Base-by-base conservation (phyloP, 2,797 vertebrate species). In the Tapera naevia region DNA sequence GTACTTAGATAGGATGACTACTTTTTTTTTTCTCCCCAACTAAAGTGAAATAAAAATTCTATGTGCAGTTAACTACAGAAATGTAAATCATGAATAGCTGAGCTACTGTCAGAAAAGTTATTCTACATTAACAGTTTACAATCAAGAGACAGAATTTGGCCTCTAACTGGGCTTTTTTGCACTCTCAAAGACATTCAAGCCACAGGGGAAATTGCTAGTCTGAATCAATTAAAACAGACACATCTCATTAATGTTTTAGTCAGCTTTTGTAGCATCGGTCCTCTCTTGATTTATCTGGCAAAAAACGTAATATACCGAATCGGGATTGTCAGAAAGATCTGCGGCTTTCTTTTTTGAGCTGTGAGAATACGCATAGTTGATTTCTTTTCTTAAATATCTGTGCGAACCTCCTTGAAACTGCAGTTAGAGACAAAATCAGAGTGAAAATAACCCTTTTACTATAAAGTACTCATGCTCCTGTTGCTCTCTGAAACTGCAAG, bases 181-280 rank as follows among this genome's bases (percentile, higher is more conserved):
- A 15, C 9, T 80, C 39, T 58, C 51, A 70, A 51, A 86, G 48
- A 67, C 58, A 35, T 88, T 72, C 51, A 84, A 41, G 79, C 58
- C 86, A 50, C 10, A 53, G 54, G 41, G 46, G 37, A 89, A 88
- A 86, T 48, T 72, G 23, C 10, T 61, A 46, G 14, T 70, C 69
- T 83, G 60, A 79, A 92, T 62, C 35, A 69, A 91, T 94, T 93
- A 86, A 89, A 88, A 87, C 56, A n/a, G 57, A 69, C 46, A 56
- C 10, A 45, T 64, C 33, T 46, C n/a, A 56, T 88, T 75, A 65
- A 72, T 80, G 60, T 15, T 87, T 87, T 61, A 88, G 79, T 78
- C 79, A 83, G 24, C n/a, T 86, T 57, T 17, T 91, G 22, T 80
- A 54, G 13, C 41, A 80, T 74, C 50, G 69, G 13, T 91, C 48